phyloP scores from a whole-genome alignment of 2,888 invertebrate genomes.

The Hipparchia sbordonii region DNA sequence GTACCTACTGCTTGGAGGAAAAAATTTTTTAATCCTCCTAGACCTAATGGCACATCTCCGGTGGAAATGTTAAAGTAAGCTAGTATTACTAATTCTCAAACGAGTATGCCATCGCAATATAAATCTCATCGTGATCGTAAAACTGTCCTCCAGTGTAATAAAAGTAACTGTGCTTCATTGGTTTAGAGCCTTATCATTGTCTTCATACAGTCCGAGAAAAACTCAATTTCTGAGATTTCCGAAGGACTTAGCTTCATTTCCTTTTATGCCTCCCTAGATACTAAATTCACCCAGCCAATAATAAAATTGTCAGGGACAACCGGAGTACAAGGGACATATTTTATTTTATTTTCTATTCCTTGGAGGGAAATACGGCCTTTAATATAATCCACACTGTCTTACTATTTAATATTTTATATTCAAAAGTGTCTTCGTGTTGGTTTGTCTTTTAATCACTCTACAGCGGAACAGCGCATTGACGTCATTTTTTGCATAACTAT shows the following conservation, averaged over 20 bases:
- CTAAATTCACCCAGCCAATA: conserved; percentile 77
- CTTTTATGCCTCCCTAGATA: conserved; percentile 82
- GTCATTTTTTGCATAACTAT: too few relatives aligned
- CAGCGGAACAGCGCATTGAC: too few relatives aligned
- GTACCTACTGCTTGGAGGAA: too few relatives aligned
- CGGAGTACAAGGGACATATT: conserved; percentile 19
- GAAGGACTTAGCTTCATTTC: conserved; percentile 82
- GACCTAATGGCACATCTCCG: too few relatives aligned
- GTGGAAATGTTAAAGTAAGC: neutral
- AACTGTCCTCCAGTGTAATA: conserved; percentile 65
- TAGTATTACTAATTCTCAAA: conserved; percentile 11
- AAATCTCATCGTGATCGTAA: conserved; percentile 46
- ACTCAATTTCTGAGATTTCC: conserved; percentile 81
- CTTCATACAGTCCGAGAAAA: conserved; percentile 75
- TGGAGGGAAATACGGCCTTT: neutral
- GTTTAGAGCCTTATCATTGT: conserved; percentile 69
- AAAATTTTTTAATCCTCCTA: too few relatives aligned
- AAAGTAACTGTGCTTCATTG: conserved; percentile 69
- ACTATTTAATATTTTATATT: too few relatives aligned
- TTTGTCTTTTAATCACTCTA: too few relatives aligned
- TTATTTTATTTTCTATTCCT: conserved; percentile 17
- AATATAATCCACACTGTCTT: neutral
- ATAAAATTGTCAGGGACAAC: conserved; percentile 75
- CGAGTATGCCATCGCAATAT: conserved; percentile 26
- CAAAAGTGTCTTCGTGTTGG: too few relatives aligned